A percentile compares a stretch with the other conserved stretches of the same genome.
Conservation (phyloP, 2,797 vertebrate genomes). For the Pseudotriccus pelzelni region DNA sequence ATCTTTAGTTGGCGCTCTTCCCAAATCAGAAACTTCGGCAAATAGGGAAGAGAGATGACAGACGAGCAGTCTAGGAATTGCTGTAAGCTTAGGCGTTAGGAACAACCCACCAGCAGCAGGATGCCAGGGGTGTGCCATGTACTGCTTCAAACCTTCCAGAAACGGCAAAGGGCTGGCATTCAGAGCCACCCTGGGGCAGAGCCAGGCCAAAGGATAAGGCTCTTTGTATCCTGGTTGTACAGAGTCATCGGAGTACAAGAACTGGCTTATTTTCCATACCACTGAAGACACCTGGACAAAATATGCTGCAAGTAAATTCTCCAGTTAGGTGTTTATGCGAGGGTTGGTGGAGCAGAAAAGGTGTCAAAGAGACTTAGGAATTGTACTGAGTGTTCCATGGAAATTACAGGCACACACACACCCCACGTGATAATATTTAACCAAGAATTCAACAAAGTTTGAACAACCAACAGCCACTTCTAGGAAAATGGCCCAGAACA, state of each 20-base stretch:
- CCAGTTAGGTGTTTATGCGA: background rate
- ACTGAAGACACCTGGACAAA: background rate
- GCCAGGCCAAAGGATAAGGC: background rate
- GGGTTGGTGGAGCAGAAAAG: background rate
- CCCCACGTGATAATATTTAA: background rate
- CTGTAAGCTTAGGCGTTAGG: background rate
- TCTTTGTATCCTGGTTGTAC: background rate
- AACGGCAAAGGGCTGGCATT: background rate
- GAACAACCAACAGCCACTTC: background rate
- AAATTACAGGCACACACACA: background rate
- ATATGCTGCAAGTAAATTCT: background rate
- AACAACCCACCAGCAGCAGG: background rate
- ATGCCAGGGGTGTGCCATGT: fast-evolving
- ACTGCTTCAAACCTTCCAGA: background rate
- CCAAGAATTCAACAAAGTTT: background rate
- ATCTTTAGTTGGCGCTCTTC: background rate
- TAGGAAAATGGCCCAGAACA: background rate
- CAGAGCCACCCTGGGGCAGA: background rate
- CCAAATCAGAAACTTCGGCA: background rate
- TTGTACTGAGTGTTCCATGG: background rate
- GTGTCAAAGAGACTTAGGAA: background rate
- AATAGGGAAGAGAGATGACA: background rate
- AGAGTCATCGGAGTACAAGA: background rate
- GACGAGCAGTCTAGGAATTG: background rate
- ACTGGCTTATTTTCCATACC: background rate